Percentiles rank a stretch among this genome's conserved stretches.
Conservation (phyloP, 2,797 vertebrate genomes). For the Petrocephalus schoutedeni region DNA sequence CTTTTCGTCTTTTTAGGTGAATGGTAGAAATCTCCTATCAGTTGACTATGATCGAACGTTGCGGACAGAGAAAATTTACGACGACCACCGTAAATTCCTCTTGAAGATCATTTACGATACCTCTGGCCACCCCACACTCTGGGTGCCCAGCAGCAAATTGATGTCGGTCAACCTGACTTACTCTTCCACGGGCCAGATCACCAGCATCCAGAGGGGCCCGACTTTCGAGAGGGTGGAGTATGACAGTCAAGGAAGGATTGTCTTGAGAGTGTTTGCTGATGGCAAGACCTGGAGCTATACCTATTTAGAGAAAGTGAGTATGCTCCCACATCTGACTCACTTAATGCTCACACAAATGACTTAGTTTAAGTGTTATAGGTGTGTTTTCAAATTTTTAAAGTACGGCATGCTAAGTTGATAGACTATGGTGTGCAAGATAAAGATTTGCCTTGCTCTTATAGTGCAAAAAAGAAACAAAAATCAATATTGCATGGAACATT, state of each 20-base stretch:
- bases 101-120: slow-evolving; percentile 91
- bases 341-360: background rate
- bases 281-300: slow-evolving; percentile 99
- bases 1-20: slow-evolving; percentile 69
- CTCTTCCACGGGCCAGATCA: slow-evolving; percentile 84
- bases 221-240: slow-evolving; percentile 88
- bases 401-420: background rate
- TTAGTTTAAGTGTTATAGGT: background rate
- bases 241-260: slow-evolving; percentile 84
- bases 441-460: background rate
- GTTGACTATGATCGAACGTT: slow-evolving; percentile 95
- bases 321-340: background rate
- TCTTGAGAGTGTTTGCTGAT: slow-evolving; percentile 90
- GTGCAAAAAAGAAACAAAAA: background rate
- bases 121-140: slow-evolving; percentile 90
- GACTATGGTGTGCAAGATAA: background rate
- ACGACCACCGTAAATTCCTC: slow-evolving; percentile 97
- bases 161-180: slow-evolving; percentile 94
- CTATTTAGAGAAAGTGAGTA: slow-evolving; percentile 88
- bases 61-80: slow-evolving; percentile 97
- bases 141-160: slow-evolving; percentile 95
- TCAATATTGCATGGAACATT: background rate
- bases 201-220: slow-evolving; percentile 86
- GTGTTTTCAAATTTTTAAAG: background rate
- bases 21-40: slow-evolving; percentile 94